Evolutionary conservation across 2,113 vertebrate species (phyloP).

Genomic region (Lichenostomus cassidix): DNA sequence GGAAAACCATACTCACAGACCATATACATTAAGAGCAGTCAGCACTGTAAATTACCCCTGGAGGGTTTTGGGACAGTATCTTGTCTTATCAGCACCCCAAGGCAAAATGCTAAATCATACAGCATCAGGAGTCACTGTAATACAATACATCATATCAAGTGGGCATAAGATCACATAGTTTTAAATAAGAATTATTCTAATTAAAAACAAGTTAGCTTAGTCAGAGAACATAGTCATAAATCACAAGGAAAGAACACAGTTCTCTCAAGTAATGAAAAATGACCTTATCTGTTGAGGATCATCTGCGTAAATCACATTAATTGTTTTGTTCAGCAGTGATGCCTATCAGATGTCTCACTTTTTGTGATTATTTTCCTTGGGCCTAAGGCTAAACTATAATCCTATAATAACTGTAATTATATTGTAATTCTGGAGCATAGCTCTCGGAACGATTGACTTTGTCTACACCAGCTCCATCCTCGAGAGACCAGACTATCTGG

Average conservation of each 20-base stretch:
- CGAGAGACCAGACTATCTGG: fast-evolving
- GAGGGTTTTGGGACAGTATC: neutral
- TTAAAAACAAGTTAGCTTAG: neutral
- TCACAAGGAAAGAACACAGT: neutral
- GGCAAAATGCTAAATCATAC: neutral
- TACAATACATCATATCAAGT: neutral
- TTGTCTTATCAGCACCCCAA: neutral
- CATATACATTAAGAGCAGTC: fast-evolving
- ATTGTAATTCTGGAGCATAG: neutral
- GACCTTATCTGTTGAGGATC: neutral
- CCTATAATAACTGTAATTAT: no score
- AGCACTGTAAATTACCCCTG: neutral
- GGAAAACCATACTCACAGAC: neutral
- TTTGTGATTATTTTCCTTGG: neutral
- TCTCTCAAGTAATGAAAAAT: neutral
- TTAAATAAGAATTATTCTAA: neutral
- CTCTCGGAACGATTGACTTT: neutral
- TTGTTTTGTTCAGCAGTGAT: neutral
- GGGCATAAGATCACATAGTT: neutral
- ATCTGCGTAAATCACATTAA: neutral
- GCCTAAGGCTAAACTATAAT: neutral
- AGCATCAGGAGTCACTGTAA: neutral
- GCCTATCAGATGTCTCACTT: neutral
- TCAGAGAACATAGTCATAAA: neutral
- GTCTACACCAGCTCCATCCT: neutral